A percentile compares a stretch with the other conserved stretches of the same genome.
Conservation (phyloP, 2,113 vertebrate genomes). For the Dipodomys spectabilis region DNA sequence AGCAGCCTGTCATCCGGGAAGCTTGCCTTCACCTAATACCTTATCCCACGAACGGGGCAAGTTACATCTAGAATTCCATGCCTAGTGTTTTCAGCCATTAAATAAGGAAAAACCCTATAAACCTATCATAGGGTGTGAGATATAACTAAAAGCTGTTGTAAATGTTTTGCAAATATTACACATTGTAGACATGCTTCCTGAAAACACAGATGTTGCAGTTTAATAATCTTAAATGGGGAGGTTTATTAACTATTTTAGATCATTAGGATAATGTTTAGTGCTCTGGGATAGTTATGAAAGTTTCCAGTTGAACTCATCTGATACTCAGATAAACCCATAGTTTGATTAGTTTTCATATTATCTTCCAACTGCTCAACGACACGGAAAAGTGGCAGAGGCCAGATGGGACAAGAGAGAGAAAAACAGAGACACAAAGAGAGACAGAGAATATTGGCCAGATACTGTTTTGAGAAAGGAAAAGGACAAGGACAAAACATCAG, state of each 20-base stretch:
- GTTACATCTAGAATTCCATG: conserved; percentile 46
- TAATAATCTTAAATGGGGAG: conserved; percentile 72
- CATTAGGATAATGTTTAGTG: conserved; percentile 73
- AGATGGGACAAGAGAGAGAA: neutral
- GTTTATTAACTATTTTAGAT: conserved; percentile 78
- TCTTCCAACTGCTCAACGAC: conserved; percentile 9
- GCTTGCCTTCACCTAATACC: conserved; percentile 42
- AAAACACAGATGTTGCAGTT: conserved; percentile 77
- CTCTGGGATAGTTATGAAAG: conserved; percentile 72
- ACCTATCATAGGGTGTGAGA: conserved; percentile 47
- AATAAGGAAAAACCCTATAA: conserved; percentile 62
- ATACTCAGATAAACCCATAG: conserved; percentile 56
- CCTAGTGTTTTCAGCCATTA: conserved; percentile 69
- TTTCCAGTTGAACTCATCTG: conserved; percentile 58
- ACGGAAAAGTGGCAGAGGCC: neutral
- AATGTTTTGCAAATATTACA: conserved; percentile 75
- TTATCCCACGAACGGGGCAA: conserved; percentile 20
- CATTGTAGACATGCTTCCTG: conserved; percentile 71
- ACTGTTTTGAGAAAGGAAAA: conserved; percentile 8
- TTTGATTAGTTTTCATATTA: conserved; percentile 56
- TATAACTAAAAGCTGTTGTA: conserved; percentile 79
- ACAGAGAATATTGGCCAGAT: neutral
- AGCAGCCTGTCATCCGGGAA: conserved; percentile 75
- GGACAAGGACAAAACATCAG: neutral
- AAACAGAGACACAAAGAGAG: neutral